phyloP scores from a whole-genome alignment of 2,113 vertebrate genomes.

The Sylvia atricapilla region DNA sequence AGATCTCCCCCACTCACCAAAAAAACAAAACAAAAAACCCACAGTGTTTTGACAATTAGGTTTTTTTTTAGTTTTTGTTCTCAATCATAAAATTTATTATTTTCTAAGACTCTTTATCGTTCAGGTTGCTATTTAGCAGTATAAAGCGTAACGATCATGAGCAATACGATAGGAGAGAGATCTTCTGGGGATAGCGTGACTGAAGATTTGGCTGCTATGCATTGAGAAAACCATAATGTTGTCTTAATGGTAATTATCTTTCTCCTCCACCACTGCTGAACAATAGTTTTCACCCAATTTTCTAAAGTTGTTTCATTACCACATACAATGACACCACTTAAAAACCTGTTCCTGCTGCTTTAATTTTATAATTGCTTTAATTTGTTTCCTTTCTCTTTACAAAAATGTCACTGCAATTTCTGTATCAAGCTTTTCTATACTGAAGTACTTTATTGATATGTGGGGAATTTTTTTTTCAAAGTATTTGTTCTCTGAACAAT shows the following conservation, averaged over 20 bases:
- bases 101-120: neutral
- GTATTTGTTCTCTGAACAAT: constrained; percentile 55
- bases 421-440: constrained; percentile 15
- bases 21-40: neutral
- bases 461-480: neutral
- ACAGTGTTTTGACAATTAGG: neutral
- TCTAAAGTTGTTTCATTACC: constrained; percentile 38
- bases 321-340: constrained; percentile 25
- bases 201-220: neutral
- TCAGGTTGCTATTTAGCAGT: neutral
- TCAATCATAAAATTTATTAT: neutral
- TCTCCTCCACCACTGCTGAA: neutral
- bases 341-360: constrained; percentile 44
- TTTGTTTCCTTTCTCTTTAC: constrained; percentile 44
- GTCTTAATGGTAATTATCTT: constrained; percentile 35
- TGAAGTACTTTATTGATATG: constrained; percentile 40
- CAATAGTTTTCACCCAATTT: constrained; percentile 45
- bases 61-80: neutral
- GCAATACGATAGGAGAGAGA: neutral
- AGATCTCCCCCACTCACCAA: neutral
- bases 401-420: constrained; percentile 31
- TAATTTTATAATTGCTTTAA: constrained; percentile 51
- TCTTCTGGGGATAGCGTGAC: neutral
- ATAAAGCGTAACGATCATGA: neutral
- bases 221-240: neutral